phyloP scores from a whole-genome alignment of 1,140 invertebrate genomes.

The Tetragnatha versicolor region DNA sequence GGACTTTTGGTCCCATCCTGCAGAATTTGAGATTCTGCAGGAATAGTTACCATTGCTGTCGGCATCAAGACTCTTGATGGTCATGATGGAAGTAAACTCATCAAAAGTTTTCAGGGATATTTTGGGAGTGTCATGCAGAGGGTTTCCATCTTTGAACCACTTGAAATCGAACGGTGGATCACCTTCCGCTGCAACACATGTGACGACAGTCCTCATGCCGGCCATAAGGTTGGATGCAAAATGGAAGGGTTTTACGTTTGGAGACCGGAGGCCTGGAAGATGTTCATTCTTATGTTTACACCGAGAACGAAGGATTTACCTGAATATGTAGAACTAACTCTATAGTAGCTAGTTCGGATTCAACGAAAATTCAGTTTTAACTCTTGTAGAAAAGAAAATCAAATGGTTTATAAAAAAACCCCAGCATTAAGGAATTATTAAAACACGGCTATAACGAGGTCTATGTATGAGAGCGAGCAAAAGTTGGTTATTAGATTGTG shows the following conservation, averaged over 20 bases:
- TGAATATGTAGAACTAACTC: neutral
- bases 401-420: too few relatives aligned
- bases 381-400: too few relatives aligned
- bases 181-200: constrained; percentile 59
- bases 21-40: constrained; percentile 54
- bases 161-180: constrained; percentile 55
- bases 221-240: constrained; percentile 69
- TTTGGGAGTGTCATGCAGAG: neutral
- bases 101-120: constrained; percentile 32
- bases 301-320: neutral
- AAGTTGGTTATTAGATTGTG: too few relatives aligned
- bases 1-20: constrained; percentile 34
- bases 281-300: neutral
- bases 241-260: constrained; percentile 49
- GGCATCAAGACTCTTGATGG: constrained; percentile 22
- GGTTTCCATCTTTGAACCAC: constrained; percentile 42
- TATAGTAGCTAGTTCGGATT: neutral
- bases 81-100: constrained; percentile 61
- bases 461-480: too few relatives aligned
- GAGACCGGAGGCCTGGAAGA: neutral
- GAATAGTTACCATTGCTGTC: constrained; percentile 57
- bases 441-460: too few relatives aligned
- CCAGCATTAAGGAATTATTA: too few relatives aligned
- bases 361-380: neutral
- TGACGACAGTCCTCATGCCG: constrained; percentile 71